Evolutionary conservation across 2,113 vertebrate genomes (phyloP), one percentile per base, ranked within the genome.

Genomic region (Tupaia tana): DNA sequence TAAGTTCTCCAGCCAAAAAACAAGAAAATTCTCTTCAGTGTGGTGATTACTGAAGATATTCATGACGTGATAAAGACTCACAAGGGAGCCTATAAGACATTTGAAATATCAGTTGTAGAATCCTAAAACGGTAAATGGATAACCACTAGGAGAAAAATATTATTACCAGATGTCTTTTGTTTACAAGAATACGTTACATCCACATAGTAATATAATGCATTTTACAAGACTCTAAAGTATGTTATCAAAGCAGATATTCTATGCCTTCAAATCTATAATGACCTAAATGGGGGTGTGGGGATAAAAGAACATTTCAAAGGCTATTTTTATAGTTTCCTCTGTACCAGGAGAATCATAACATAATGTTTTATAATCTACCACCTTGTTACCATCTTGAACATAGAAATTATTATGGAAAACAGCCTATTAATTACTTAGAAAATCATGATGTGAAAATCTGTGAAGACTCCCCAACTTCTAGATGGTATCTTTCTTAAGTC

Each of bases 151-250:
- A 58, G 9, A 90, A 54, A 27, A 78, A 58, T 52, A 74, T 14
- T 69, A 79, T 84, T 75, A 34, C 0, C 52, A 64, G 52, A 15
- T 2, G 12, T 12, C 58, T 9, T 91, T 86, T 74, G 63, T 67
- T 91, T 89, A 89, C 2, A 52, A 43, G 54, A 80, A 27, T 59
- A 67, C 31, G 74, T 82, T 82, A 54, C 52, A n/a, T 29, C 29
- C 56, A 56, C 67, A 66, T 77, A n/a, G 27, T 31, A 86, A 69
- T 3, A 77, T 4, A 43, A 54, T 43, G 31, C 19, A n/a, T 86
- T 95, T 93, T 87, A 43, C 31, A 84, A 52, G 56, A 86, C 63
- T 69, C 16, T 78, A 59, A 87, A 95, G n/a, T 24, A 29, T 27
- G 34, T 8, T 34, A 2, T 74, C 18, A 83, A 54, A 66, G 22